Evolutionary conservation across 2,888 invertebrate species (phyloP), one percentile per base, ranked within the genome.

Genomic region (Onchidella celtica): DNA sequence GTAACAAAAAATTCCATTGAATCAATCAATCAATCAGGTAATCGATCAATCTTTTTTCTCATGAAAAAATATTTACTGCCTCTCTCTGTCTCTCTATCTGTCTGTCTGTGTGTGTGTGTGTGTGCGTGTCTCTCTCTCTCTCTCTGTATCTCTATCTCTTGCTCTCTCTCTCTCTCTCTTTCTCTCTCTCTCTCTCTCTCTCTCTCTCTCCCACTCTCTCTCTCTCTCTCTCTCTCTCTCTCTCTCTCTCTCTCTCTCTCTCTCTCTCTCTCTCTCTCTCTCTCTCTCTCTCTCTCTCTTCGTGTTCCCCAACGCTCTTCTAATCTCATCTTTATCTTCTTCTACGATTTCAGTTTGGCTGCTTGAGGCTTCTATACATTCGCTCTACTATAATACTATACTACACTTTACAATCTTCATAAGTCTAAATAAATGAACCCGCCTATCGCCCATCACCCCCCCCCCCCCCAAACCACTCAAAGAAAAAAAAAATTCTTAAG

Each of bases 31-130:
- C 27, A 24, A 27, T 65, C 65, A 24, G 59, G 17, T 21, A 59
- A 59, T n/a, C 36, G 1, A 74, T 59, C 2, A n/a, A 32, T 65
- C 27, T 29, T 24, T 27, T 27, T 76, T 14, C 68, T 36, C 68
- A 21, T 78, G 34, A 68, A 65, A 55, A 29, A 55, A 21, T 78
- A 47, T 78, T n/a, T 38, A 57, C 57, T 78, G 55, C 59, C 78
- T 78, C 68, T 78, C 57, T 78, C 69, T 69, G 17, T 69, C 78
- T 69, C 68, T 78, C 66, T 76, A 27, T 76, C 76, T 47, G n/a
- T 66, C 47, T 76, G 32, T 76, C 76, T n/a, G n/a, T n/a, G n/a
- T 76, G 59, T 76, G 27, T n/a, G n/a, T n/a, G n/a, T n/a, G n/a
- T n/a, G n/a, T n/a, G n/a, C n/a, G n/a, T n/a, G n/a, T n/a, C n/a